Conservation (phyloP, 2,888 invertebrate species). For the Harpalus rubripes region DNA sequence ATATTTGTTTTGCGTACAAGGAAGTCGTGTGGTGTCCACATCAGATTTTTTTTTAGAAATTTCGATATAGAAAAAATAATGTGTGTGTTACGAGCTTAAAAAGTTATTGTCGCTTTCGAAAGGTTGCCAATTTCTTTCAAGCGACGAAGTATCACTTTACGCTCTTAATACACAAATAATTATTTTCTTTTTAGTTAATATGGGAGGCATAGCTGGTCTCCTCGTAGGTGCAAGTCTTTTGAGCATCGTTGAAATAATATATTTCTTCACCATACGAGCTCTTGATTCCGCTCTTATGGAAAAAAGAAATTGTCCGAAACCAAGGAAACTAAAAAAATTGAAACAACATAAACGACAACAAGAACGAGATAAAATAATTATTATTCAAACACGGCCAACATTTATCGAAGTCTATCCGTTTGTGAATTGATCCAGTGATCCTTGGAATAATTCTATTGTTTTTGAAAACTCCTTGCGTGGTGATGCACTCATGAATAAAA, state of each 20-base stretch:
- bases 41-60: too few species aligned
- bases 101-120: too few species aligned
- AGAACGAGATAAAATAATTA: not conserved
- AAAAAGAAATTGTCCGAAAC: not conserved
- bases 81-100: too few species aligned
- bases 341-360: not conserved
- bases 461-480: not conserved
- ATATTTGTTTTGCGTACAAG: too few species aligned
- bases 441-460: conserved; percentile 2
- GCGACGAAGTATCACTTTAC: too few species aligned
- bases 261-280: conserved; percentile 78
- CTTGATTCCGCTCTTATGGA: conserved; percentile 22
- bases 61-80: too few species aligned
- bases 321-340: not conserved
- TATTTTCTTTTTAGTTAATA: conserved; percentile 79
- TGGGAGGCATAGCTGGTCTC: conserved; percentile 83
- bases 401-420: conserved; percentile 35
- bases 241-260: conserved; percentile 83
- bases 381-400: not conserved
- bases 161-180: too few species aligned
- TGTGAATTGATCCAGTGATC: conserved; percentile 23
- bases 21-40: too few species aligned
- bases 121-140: too few species aligned
- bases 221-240: conserved; percentile 84
- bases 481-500: conserved; percentile 10